These are phyloP conservation scores for Diachasmimorpha longicaudata DNA, from an alignment of 1,140 invertebrate species.

Conservation along the genomic window DNA sequence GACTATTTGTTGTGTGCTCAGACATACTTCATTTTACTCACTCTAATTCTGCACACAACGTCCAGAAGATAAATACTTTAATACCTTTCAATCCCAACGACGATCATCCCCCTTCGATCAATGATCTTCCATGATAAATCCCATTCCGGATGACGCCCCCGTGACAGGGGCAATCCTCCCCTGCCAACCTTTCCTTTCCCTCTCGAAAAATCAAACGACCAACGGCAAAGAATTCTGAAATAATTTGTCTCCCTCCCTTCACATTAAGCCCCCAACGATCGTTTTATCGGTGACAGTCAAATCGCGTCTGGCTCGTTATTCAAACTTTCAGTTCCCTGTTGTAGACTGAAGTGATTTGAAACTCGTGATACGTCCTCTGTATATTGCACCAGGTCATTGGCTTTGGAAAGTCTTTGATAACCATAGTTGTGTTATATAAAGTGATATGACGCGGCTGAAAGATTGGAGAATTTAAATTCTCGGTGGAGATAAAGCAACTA, in stretches of 20 bases:
- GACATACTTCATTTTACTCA: too few relatives aligned
- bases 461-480: background rate
- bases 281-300: background rate
- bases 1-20: too few relatives aligned
- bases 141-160: background rate
- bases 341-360: background rate
- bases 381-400: background rate
- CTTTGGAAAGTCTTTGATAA: background rate
- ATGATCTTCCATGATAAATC: background rate
- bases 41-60: too few relatives aligned
- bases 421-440: background rate
- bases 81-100: too few relatives aligned
- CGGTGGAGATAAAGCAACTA: background rate
- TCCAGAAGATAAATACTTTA: too few relatives aligned
- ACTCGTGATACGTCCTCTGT: background rate
- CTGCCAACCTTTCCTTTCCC: background rate
- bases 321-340: background rate
- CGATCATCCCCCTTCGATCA: background rate
- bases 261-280: background rate
- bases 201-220: background rate
- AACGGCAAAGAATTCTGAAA: background rate
- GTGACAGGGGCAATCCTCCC: background rate
- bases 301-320: background rate
- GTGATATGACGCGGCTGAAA: background rate
- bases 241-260: background rate